Evolutionary conservation across 2,888 invertebrate genomes (phyloP), one percentile per base, ranked within the genome.

Genomic region (Strigamia crassipes): DNA sequence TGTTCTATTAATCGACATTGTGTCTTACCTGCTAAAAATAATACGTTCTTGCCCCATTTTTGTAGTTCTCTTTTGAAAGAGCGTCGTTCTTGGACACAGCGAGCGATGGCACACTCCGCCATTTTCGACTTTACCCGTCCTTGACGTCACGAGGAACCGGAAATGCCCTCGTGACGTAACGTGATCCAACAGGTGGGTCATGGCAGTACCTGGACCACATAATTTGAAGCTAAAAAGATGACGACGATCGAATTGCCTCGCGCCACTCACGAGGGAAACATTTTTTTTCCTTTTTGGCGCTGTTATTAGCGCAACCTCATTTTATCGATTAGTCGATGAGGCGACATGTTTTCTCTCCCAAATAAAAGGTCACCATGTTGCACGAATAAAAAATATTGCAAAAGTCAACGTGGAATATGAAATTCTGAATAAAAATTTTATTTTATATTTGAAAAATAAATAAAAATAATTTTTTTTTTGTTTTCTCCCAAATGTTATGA

Each of bases 1-100:
- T 46, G 79, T 41, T 78, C 21, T 78, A 78, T 21, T 51, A 21
- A 23, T 27, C 66, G 31, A 27, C 73, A n/a, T 27, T 73, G 12
- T 13, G 27, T 83, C 84, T 81, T 79, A 84, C 84, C 84, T 80
- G 84, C 82, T 81, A 84, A 81, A 82, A 82, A 84, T 61, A 84
- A 81, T 18, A 88, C 85, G 85, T 88, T 88, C 84, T 88, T 87
- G 85, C 87, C 86, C 88, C 88, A 88, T 84, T 87, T 86, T 82
- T 87, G 85, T 82, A 88, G 86, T 84, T 88, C 88, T 85, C 87
- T 86, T 85, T 86, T 86, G 85, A 88, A 86, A 84, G 85, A 85
- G 79, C 83, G 81, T 73, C 84, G 82, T 79, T 84, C 84, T 78
- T 83, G 82, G 38, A 83, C 82, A 80, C 84, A 84, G 41, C 84